These are phyloP conservation scores for Hydrozoanthus gracilis DNA, from an alignment of 92 coral and sea anemone species.

Conservation along the genomic window DNA sequence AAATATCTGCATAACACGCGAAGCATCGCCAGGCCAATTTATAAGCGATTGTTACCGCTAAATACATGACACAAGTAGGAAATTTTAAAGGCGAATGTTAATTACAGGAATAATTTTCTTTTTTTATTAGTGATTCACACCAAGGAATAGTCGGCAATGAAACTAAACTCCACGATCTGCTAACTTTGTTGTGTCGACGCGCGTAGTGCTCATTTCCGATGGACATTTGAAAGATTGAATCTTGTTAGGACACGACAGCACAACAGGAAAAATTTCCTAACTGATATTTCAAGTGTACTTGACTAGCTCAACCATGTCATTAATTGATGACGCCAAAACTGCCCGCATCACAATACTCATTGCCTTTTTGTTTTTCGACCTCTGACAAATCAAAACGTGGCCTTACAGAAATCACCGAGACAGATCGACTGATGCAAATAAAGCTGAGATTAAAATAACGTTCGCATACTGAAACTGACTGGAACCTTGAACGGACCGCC, in stretches of 20 bases:
- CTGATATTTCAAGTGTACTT: constrained; percentile 19
- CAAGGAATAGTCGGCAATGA: too few species aligned
- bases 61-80: too few species aligned
- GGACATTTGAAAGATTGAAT: not conserved
- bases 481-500: not conserved
- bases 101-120: too few species aligned
- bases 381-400: constrained; percentile 63
- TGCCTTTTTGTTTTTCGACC: constrained; percentile 46
- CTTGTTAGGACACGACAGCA: constrained; percentile 25
- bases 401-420: constrained; percentile 8
- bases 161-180: too few species aligned
- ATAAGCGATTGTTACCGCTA: too few species aligned
- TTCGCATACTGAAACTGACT: not conserved
- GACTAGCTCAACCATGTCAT: constrained; percentile 26
- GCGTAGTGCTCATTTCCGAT: not conserved
- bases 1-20: too few species aligned
- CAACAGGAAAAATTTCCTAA: not conserved
- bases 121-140: too few species aligned
- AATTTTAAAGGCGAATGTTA: too few species aligned
- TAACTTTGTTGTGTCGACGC: too few species aligned
- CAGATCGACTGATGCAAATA: not conserved
- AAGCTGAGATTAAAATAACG: not conserved
- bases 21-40: too few species aligned
- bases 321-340: constrained; percentile 35
- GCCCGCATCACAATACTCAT: constrained; percentile 32